Base-by-base conservation (phyloP, 2,797 vertebrate species). In the Sebastes melanostomus region DNA sequence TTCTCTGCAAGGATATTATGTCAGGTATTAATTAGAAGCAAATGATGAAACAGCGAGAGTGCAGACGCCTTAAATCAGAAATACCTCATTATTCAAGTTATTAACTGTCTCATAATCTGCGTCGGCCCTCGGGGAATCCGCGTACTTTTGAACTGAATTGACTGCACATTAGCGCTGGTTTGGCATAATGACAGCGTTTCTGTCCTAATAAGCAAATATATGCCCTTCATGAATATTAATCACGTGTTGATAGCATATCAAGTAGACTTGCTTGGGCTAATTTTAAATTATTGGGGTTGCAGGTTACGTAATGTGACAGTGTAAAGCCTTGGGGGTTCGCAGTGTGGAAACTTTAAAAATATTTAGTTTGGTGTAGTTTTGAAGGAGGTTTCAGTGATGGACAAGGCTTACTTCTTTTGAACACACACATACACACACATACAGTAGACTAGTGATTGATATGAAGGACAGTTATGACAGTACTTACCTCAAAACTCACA, bases 401-500 rank as follows among this genome's bases (percentile, higher is more conserved):
- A 59, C 55, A 34, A 2, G 30, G 14, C 32, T 42, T 25, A 20
- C 11, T 18, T 54, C n/a, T 8, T 72, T 24, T 7, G 3, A 54
- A 52, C 20, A 52, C 18, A 52, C 50, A 42, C 13, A 50, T 3
- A 50, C 16, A 50, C 46, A 46, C 38, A 52, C 7, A 50, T 20
- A 20, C 18, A 50, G 32, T 25, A 7, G 3, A 34, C 2, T 6
- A 25, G 20, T 55, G 5, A 36, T 4, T 66, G 25, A 66, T 30
- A 52, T 18, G 8, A 30, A 54, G 27, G 50, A 27, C 1, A 38
- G 6, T 14, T 25, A 18, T 20, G 20, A 24, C 20, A 29, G 22
- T 5, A 58, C 12, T 96, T 94, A 99, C 98, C 97, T 99, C 98
- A 90, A 99, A 99, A 95, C 97, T 99, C 94, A 99, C 97, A 90